These are phyloP conservation scores for Pedicia rivosa DNA, from an alignment of 2,888 invertebrate genomes.

Conservation along the genomic window DNA sequence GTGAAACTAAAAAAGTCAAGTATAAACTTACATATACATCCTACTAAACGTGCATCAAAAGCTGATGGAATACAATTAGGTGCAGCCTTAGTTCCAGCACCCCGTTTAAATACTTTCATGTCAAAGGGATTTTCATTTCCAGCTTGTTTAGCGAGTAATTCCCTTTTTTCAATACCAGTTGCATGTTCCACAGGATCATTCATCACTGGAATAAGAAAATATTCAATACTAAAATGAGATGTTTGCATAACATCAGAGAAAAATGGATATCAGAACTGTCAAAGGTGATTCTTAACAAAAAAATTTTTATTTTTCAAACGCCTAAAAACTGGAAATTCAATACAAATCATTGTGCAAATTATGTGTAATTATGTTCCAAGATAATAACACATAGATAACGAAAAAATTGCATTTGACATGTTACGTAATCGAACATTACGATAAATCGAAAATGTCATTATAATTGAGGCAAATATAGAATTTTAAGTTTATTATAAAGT, in stretches of 20 bases:
- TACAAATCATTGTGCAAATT: too few relatives aligned
- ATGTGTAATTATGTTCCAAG: too few relatives aligned
- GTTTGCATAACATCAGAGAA: background rate
- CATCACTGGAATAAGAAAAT: slow-evolving; percentile 40
- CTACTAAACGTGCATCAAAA: slow-evolving; percentile 77
- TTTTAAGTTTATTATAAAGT: slow-evolving; percentile 15
- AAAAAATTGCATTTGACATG: too few relatives aligned
- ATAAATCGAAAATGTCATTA: too few relatives aligned
- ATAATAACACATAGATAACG: too few relatives aligned
- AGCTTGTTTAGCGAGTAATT: slow-evolving; percentile 67
- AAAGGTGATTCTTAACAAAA: too few relatives aligned
- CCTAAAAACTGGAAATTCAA: too few relatives aligned
- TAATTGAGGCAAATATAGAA: too few relatives aligned
- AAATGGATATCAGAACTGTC: too few relatives aligned
- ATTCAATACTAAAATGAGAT: too few relatives aligned
- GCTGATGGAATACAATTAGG: slow-evolving; percentile 87
- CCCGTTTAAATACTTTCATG: slow-evolving; percentile 67
- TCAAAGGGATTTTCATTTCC: slow-evolving; percentile 82
- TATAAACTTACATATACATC: slow-evolving; percentile 76
- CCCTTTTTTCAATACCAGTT: slow-evolving; percentile 83
- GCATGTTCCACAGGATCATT: slow-evolving; percentile 85
- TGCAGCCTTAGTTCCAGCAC: slow-evolving; percentile 63
- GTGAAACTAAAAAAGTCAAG: slow-evolving; percentile 2
- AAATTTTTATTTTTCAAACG: too few relatives aligned
- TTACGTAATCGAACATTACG: too few relatives aligned